Conservation (phyloP, 2,113 vertebrate species). For the Epinephelus moara region DNA sequence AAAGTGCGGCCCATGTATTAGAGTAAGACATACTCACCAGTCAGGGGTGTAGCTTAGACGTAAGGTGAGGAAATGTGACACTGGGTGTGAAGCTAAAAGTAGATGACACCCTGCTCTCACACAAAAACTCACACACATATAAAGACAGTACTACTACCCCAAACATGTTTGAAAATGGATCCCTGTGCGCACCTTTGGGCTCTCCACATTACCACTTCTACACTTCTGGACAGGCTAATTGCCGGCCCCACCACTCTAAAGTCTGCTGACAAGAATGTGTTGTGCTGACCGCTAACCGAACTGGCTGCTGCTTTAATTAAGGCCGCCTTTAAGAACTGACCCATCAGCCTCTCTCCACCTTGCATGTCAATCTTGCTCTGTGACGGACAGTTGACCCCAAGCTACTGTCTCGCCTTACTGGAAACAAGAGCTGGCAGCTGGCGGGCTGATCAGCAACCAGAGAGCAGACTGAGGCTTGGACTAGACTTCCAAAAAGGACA, state of each 20-base stretch:
- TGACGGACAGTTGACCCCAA: constrained; percentile 71
- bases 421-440: constrained; percentile 59
- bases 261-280: constrained; percentile 50
- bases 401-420: constrained; percentile 61
- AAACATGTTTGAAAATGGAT: constrained; percentile 56
- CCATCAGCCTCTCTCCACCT: neutral
- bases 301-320: constrained; percentile 83
- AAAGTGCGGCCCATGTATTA: neutral
- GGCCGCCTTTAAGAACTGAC: constrained; percentile 39
- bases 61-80: constrained; percentile 56
- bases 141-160: constrained; percentile 22
- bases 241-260: constrained; percentile 26
- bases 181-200: constrained; percentile 6
- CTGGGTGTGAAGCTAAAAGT: constrained; percentile 58
- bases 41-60: neutral
- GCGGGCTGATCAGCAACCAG: constrained; percentile 40
- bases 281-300: constrained; percentile 51
- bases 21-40: neutral
- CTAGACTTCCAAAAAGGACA: constrained; percentile 22
- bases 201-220: constrained; percentile 27
- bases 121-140: constrained; percentile 28
- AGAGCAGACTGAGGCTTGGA: constrained; percentile 23
- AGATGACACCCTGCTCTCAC: constrained; percentile 47
- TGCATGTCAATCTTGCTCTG: constrained; percentile 30
- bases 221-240: constrained; percentile 50